A percentile compares a stretch with the other conserved stretches of the same genome.
phyloP scores from a whole-genome alignment of 2,797 vertebrate genomes.

The Poecilia velifera region DNA sequence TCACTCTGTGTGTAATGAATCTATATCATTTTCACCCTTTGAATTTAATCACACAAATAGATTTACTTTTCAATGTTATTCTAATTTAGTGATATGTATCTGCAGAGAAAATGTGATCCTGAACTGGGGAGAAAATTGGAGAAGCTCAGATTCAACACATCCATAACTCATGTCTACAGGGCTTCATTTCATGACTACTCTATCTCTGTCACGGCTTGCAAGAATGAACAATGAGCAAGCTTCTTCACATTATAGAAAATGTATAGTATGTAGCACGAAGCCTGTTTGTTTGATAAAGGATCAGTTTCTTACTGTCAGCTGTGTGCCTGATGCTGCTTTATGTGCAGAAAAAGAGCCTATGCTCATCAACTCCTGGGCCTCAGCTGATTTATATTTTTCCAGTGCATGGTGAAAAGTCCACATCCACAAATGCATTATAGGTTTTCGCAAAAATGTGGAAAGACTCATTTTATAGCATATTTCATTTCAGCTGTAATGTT shows the following conservation, averaged over 20 bases:
- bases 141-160: slow-evolving; percentile 7
- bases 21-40: neutral
- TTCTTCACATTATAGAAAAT: slow-evolving; percentile 11
- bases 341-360: slow-evolving; percentile 44
- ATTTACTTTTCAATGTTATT: neutral
- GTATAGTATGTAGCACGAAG: slow-evolving; percentile 12
- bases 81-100: neutral
- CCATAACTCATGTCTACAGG: neutral
- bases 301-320: slow-evolving; percentile 35
- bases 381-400: slow-evolving; percentile 52
- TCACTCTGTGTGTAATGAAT: neutral
- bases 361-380: slow-evolving; percentile 37
- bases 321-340: slow-evolving; percentile 33
- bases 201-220: neutral
- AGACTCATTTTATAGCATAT: slow-evolving; percentile 31
- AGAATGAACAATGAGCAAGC: slow-evolving; percentile 5
- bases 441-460: slow-evolving; percentile 38
- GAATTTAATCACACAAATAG: neutral
- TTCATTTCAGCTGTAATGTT: slow-evolving; percentile 50
- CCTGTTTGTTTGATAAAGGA: slow-evolving; percentile 37
- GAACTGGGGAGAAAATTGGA: neutral
- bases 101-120: neutral
- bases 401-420: slow-evolving; percentile 45
- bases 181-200: neutral
- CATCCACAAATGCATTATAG: slow-evolving; percentile 29